Evolutionary conservation across 2,797 vertebrate genomes (phyloP).

Genomic region (Hydrocynus forskahlii): DNA sequence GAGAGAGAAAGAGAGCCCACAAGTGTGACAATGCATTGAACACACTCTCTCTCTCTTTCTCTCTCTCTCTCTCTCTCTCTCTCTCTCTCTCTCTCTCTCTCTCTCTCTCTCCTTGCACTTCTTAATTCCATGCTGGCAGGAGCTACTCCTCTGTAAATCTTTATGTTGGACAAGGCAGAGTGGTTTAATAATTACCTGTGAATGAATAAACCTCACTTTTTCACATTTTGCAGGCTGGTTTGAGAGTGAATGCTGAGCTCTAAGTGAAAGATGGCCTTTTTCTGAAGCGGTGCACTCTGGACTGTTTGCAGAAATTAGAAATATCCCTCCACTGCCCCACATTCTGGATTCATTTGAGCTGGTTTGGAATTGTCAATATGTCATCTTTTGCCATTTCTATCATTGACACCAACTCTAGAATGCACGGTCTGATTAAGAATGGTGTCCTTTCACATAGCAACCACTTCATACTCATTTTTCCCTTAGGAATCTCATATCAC

Average conservation of each 20-base stretch:
- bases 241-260: conserved; percentile 49
- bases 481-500: too few relatives aligned
- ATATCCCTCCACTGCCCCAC: not conserved
- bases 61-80: too few relatives aligned
- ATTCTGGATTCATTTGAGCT: not conserved
- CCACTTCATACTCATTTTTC: too few relatives aligned
- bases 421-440: too few relatives aligned
- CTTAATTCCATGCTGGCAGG: conserved; percentile 40
- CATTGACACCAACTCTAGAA: not conserved
- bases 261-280: conserved; percentile 42
- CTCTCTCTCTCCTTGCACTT: conserved; percentile 10
- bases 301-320: conserved; percentile 20
- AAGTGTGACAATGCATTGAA: conserved; percentile 51
- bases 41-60: too few relatives aligned
- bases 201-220: conserved; percentile 63
- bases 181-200: conserved; percentile 68
- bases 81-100: too few relatives aligned
- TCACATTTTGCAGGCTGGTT: conserved; percentile 30
- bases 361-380: not conserved
- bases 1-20: conserved; percentile 52
- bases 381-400: not conserved
- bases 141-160: conserved; percentile 58
- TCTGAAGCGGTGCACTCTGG: conserved; percentile 13
- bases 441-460: too few relatives aligned
- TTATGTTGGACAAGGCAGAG: conserved; percentile 62